Evolutionary conservation across 2,113 vertebrate genomes (phyloP).

Genomic region (Mesocricetus auratus): DNA sequence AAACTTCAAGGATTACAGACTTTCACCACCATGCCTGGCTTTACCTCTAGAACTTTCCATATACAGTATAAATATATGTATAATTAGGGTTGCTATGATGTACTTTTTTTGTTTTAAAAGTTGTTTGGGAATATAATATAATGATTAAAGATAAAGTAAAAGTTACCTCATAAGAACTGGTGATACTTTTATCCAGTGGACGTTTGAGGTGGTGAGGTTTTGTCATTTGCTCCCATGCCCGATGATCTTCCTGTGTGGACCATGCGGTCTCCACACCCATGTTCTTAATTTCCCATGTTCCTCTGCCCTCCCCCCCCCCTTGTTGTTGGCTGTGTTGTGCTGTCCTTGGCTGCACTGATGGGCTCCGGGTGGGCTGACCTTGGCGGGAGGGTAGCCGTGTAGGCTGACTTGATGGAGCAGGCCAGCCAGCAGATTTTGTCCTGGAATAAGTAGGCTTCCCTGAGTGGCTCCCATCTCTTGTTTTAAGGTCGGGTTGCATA

Average conservation of each 20-base stretch:
- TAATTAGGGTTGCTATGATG: not conserved
- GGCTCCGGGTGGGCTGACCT: not conserved
- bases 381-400: not conserved
- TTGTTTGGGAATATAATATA: not conserved
- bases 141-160: not conserved
- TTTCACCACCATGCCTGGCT: not conserved
- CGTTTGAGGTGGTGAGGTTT: not conserved
- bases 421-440: too few relatives aligned
- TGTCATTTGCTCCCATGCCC: not conserved
- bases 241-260: not conserved
- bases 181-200: not conserved
- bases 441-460: not conserved
- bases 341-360: not conserved
- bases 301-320: not conserved
- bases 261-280: not conserved
- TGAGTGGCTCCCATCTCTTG: not conserved
- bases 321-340: not conserved
- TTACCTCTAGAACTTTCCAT: not conserved
- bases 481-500: not conserved
- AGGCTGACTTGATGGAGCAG: rapidly evolving
- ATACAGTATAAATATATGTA: not conserved
- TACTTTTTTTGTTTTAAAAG: not conserved
- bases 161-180: not conserved
- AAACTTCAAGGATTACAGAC: not conserved
- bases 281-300: not conserved